These are phyloP conservation scores for Mythimna pallens DNA, from an alignment of 2,888 invertebrate species.

Conservation along the genomic window DNA sequence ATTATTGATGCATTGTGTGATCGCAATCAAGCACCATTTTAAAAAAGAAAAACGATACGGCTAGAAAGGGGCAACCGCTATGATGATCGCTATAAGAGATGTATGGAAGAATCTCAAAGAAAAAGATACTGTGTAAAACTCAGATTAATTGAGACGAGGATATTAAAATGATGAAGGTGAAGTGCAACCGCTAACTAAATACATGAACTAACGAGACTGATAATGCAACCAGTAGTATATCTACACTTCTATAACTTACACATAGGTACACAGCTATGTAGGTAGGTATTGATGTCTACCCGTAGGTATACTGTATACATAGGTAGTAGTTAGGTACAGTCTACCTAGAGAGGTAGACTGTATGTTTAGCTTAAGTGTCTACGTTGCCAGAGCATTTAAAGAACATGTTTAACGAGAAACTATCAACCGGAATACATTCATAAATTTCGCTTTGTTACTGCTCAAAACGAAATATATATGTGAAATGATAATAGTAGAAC, in stretches of 20 bases:
- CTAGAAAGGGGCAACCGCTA: neutral
- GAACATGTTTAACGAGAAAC: constrained; percentile 18
- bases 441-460: constrained; percentile 35
- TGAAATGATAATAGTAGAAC: constrained; percentile 2
- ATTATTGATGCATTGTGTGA: neutral
- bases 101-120: neutral
- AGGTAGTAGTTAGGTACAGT: no score
- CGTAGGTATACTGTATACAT: neutral
- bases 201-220: neutral
- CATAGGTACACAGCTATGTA: no score
- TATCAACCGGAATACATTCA: constrained; percentile 39
- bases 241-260: neutral
- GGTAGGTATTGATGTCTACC: neutral
- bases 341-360: no score
- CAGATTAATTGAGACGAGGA: neutral
- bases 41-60: neutral
- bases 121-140: neutral
- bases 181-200: neutral
- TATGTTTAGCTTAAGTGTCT: neutral
- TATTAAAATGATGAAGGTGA: neutral
- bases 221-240: neutral
- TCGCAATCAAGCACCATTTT: no score
- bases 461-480: constrained; percentile 20
- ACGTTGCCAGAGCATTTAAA: neutral
- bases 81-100: neutral